Evolutionary conservation across 2,888 invertebrate genomes (phyloP).

Genomic region (Xestia rhomboidea): DNA sequence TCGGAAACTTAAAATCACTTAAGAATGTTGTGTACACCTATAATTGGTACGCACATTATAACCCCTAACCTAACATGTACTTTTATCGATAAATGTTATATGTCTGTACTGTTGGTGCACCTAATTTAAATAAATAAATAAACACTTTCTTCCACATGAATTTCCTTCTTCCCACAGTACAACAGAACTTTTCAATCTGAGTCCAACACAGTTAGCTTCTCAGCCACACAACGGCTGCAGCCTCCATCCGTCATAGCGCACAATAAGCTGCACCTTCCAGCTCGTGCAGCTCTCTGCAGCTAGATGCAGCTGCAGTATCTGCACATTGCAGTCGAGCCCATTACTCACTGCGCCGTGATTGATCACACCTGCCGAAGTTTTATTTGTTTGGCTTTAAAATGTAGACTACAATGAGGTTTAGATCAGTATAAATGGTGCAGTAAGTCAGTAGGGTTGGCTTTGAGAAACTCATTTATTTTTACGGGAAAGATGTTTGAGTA

Average conservation of each 20-base stretch:
- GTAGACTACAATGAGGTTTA: background rate
- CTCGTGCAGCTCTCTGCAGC: conserved; percentile 5
- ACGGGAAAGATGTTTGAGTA: background rate
- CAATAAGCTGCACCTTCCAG: conserved; percentile 20
- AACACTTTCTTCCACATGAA: conserved; percentile 4
- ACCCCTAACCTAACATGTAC: too few relatives aligned
- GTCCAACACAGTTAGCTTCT: conserved; percentile 3
- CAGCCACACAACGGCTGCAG: conserved; percentile 13
- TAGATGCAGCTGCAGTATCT: conserved; percentile 11
- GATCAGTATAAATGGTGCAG: conserved; percentile 13
- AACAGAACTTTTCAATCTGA: conserved; percentile 1
- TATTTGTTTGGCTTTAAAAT: conserved; percentile 37
- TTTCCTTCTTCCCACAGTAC: background rate
- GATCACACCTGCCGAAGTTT: conserved; percentile 36
- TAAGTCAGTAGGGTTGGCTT: background rate
- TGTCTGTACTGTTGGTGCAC: too few relatives aligned
- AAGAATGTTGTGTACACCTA: too few relatives aligned
- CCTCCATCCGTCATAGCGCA: conserved; percentile 33
- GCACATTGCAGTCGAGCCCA: conserved; percentile 6
- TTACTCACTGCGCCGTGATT: conserved; percentile 41
- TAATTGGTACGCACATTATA: too few relatives aligned
- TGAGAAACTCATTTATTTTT: background rate
- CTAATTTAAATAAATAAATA: too few relatives aligned
- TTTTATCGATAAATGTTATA: too few relatives aligned
- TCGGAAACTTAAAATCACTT: too few relatives aligned